Evolutionary conservation across 2,888 invertebrate genomes (phyloP).

Genomic region (Auanema freiburgensis): DNA sequence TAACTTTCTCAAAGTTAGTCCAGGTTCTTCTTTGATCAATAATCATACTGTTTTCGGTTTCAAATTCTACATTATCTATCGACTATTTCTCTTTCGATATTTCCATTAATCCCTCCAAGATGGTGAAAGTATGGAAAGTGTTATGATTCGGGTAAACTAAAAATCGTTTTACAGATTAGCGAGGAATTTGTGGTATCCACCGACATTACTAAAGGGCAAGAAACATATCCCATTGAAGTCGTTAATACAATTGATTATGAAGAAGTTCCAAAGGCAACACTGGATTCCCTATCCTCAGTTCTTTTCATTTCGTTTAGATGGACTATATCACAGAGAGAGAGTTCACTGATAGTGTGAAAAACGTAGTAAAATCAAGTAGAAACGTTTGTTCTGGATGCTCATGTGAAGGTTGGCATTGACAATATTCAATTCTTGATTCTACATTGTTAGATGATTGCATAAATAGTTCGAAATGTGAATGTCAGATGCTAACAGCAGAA

Average conservation of each 20-base stretch:
- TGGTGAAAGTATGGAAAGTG: neutral
- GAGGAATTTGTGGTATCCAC: neutral
- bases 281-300: too few relatives aligned
- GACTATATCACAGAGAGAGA: slow-evolving; percentile 40
- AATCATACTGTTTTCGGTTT: too few relatives aligned
- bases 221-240: slow-evolving; percentile 48
- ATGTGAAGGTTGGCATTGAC: slow-evolving; percentile 53
- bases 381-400: slow-evolving; percentile 58
- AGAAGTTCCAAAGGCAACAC: slow-evolving; percentile 17
- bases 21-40: too few relatives aligned
- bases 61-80: neutral
- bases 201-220: slow-evolving; percentile 33
- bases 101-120: neutral
- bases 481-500: slow-evolving; percentile 51
- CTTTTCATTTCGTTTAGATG: slow-evolving; percentile 24
- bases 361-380: slow-evolving; percentile 26
- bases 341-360: slow-evolving; percentile 23
- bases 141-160: too few relatives aligned
- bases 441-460: slow-evolving; percentile 60
- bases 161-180: too few relatives aligned
- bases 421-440: too few relatives aligned
- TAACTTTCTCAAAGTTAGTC: too few relatives aligned
- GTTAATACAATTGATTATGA: slow-evolving; percentile 49
- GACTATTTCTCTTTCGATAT: neutral
- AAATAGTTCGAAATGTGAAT: slow-evolving; percentile 51